Conservation (phyloP, 2,113 vertebrate genomes). For the zebrafish (Danio rerio) region DNA sequence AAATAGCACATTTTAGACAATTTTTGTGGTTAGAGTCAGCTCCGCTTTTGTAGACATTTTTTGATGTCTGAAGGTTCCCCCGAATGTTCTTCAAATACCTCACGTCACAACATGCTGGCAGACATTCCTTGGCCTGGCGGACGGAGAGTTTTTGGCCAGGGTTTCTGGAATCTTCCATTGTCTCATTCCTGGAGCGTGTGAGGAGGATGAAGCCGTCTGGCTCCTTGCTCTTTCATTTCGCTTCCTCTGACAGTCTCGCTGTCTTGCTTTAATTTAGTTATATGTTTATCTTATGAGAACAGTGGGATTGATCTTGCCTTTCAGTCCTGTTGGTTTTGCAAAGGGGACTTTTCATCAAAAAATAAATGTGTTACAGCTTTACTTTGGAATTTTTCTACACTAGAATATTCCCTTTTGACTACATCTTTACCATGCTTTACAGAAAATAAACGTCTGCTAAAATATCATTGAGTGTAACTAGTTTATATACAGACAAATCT, state of each 20-base stretch:
- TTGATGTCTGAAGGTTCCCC: conserved; percentile 24
- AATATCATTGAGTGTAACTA: too few relatives aligned
- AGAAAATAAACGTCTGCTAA: too few relatives aligned
- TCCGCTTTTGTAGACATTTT: conserved; percentile 27
- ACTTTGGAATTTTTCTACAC: too few relatives aligned
- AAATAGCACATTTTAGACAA: conserved; percentile 21
- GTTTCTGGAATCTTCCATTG: conserved; percentile 71
- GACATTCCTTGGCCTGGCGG: conserved; percentile 45
- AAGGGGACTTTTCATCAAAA: too few relatives aligned
- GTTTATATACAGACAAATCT: too few relatives aligned
- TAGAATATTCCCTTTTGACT: too few relatives aligned
- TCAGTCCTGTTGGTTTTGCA: not conserved
- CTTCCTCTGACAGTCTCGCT: conserved; percentile 15
- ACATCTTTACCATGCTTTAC: too few relatives aligned
- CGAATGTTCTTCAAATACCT: conserved; percentile 34
- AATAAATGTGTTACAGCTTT: too few relatives aligned
- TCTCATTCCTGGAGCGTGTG: conserved; percentile 65
- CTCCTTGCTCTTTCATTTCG: conserved; percentile 59
- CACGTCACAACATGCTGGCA: conserved; percentile 34
- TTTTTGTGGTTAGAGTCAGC: conserved; percentile 35
- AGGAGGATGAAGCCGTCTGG: conserved; percentile 62
- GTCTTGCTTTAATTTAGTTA: conserved; percentile 19
- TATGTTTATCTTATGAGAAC: not conserved
- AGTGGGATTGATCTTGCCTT: not conserved
- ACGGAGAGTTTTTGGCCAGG: conserved; percentile 24